Percentiles rank a stretch among this genome's conserved stretches.
Evolutionary conservation across 2,797 vertebrate genomes (phyloP).

Genomic region (Siniperca scherzeri): DNA sequence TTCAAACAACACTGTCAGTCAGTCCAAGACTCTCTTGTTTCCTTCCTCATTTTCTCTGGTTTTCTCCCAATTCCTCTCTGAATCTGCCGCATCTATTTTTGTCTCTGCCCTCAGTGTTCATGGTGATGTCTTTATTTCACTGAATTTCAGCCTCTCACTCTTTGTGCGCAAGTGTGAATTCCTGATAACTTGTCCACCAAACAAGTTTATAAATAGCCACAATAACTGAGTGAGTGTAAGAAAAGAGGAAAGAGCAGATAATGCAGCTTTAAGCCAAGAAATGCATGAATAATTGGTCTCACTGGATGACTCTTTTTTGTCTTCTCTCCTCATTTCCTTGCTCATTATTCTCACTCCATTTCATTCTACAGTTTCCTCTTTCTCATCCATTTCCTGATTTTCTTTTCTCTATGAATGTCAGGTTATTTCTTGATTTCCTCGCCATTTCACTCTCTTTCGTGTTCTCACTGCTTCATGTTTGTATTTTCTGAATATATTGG

Average conservation of each 20-base stretch:
- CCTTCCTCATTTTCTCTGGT: slow-evolving; percentile 13
- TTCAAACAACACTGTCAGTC: slow-evolving; percentile 14
- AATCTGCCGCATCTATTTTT: not conserved
- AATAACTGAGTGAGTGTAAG: not conserved
- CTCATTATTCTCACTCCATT: slow-evolving; percentile 36
- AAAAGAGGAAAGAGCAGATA: not conserved
- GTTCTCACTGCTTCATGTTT: not conserved
- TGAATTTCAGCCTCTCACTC: not conserved
- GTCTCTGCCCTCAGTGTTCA: not conserved
- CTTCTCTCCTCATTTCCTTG: slow-evolving; percentile 36
- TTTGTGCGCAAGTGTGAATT: not conserved
- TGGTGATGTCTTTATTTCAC: not conserved
- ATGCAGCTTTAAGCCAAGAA: slow-evolving; percentile 1
- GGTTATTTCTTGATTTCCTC: not conserved
- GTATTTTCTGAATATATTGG: not conserved
- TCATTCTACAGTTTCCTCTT: slow-evolving; percentile 3
- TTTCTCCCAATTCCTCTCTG: not conserved
- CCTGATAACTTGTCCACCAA: slow-evolving; percentile 13
- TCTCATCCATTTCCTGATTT: slow-evolving; percentile 37
- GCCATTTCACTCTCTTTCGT: not conserved
- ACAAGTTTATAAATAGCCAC: slow-evolving; percentile 11
- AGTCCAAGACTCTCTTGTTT: slow-evolving; percentile 4
- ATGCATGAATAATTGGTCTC: slow-evolving; percentile 19
- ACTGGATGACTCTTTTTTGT: slow-evolving; percentile 28
- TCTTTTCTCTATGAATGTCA: slow-evolving; percentile 4